phyloP scores from a whole-genome alignment of 2,797 vertebrate genomes.

The Onychomys leucogaster region DNA sequence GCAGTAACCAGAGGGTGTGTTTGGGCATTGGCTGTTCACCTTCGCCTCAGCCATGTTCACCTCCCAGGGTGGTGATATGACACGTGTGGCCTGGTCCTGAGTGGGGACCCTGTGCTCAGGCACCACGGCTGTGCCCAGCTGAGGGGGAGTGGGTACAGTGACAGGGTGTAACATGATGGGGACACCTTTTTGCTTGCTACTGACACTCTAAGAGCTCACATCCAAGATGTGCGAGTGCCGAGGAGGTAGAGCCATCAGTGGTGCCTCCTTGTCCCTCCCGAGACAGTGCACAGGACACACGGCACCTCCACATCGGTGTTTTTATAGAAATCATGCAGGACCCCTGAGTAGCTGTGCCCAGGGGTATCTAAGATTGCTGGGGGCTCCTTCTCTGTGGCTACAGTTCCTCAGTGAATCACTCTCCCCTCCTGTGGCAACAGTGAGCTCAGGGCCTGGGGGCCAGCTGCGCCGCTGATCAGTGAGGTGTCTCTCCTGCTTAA shows the following conservation, averaged over 20 bases:
- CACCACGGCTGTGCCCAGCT: neutral
- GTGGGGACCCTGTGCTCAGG: neutral
- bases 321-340: neutral
- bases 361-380: neutral
- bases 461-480: neutral
- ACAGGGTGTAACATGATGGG: neutral
- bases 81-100: neutral
- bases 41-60: neutral
- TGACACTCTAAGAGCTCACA: neutral
- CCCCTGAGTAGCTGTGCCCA: neutral
- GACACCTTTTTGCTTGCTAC: neutral
- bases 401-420: neutral
- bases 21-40: neutral
- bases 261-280: neutral
- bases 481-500: neutral
- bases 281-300: neutral
- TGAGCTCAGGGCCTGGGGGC: neutral
- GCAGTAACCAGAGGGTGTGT: neutral
- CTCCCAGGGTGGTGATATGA: neutral
- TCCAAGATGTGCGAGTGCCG: too few species aligned
- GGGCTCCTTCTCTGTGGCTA: neutral
- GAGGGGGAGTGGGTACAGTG: neutral
- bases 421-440: neutral
- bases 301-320: neutral
- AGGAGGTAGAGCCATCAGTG: neutral